These are phyloP conservation scores for Teleopsis dalmanni DNA, from an alignment of 1,140 invertebrate genomes.

Conservation along the genomic window DNA sequence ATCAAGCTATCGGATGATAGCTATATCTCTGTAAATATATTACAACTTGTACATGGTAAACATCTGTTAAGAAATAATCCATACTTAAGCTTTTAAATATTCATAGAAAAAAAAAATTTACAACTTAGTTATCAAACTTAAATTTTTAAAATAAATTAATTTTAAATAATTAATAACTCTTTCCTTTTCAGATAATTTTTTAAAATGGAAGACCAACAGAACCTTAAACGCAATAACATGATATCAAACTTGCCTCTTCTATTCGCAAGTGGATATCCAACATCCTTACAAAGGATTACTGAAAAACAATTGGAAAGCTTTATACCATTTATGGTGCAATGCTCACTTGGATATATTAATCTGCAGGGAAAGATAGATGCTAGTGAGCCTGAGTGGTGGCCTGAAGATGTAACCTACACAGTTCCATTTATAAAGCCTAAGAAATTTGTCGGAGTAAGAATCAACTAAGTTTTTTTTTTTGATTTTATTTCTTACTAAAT, in stretches of 20 bases:
- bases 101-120: too few relatives aligned
- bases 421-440: constrained; percentile 54
- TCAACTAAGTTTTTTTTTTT: neutral
- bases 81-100: too few relatives aligned
- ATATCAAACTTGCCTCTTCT: constrained; percentile 55
- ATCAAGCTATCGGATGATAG: too few relatives aligned
- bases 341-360: constrained; percentile 58
- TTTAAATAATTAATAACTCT: neutral
- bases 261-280: constrained; percentile 62
- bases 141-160: too few relatives aligned
- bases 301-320: constrained; percentile 58
- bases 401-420: constrained; percentile 55
- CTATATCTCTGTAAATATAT: too few relatives aligned
- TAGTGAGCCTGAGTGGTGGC: constrained; percentile 60
- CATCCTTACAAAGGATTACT: constrained; percentile 56
- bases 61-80: too few relatives aligned
- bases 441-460: constrained; percentile 46
- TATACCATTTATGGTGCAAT: constrained; percentile 66
- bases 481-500: constrained; percentile 2
- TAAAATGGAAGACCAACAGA: constrained; percentile 37
- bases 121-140: too few relatives aligned
- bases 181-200: neutral
- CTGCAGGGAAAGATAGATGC: constrained; percentile 45
- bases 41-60: too few relatives aligned
- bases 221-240: constrained; percentile 38